Evolutionary conservation across 2,113 vertebrate species (phyloP), one percentile per base, ranked within the genome.

Genomic region (Lepus americanus): DNA sequence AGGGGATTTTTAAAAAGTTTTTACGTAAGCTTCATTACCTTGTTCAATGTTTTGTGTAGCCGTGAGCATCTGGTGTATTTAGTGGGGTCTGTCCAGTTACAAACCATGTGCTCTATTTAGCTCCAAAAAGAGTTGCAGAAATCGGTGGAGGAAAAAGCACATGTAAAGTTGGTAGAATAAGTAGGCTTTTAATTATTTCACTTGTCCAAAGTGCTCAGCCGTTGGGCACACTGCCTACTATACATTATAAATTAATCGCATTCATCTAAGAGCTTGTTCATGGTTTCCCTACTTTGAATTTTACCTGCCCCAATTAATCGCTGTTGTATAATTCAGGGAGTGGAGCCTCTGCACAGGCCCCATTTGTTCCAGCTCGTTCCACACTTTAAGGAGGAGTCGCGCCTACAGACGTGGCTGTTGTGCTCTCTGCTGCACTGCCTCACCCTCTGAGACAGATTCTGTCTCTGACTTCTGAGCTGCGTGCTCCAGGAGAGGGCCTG

Each of bases 391-490:
- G 44, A 80, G 74, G n/a, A 59, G 93, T 69, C 87, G 29, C 69
- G 66, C 61, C 29, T 76, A 73, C 10, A 39, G 77, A 94, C n/a
- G 95, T 59, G 39, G 19, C 73, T 29, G 31, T 95, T 74, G 63
- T 61, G 80, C 80, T 91, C 95, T 88, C 31, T 44, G n/a, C 1
- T 33, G 20, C 73, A 94, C 36, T 55, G 89, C 74, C 13, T 2
- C 23, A 33, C 95, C 92, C 89, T 49, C 27, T 72, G 70, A 94
- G 91, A 86, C 27, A 90, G 94, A 96, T 87, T 64, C 31, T 76
- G 89, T 25, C 84, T 97, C 70, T 88, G 39, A 36, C 92, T 97
- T 96, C 90, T 77, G 93, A 97, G 86, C 63, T 82, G 82, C 84
- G 69, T 33, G 6, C 78, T 95, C 61, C 95, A 66, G 74, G 93